These are phyloP conservation scores for Planiliza haematocheilus DNA, from an alignment of 2,113 vertebrate species.

Conservation along the genomic window DNA sequence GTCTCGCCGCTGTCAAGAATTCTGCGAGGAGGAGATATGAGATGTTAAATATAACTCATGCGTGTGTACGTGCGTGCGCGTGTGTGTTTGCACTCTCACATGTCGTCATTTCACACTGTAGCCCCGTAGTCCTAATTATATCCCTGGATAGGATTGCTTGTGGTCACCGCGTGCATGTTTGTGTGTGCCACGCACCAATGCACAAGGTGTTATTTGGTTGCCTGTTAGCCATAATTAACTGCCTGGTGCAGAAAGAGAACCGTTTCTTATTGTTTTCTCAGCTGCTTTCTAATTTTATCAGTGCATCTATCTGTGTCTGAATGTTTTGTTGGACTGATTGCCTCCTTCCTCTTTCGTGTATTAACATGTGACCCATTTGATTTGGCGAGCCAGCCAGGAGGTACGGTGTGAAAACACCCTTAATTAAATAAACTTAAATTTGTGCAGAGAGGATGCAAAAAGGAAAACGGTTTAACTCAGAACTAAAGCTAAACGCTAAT, in stretches of 20 bases:
- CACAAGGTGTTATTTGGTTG: constrained; percentile 31
- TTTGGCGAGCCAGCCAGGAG: no score
- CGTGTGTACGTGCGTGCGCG: constrained; percentile 23
- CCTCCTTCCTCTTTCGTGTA: constrained; percentile 5
- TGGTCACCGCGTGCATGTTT: constrained; percentile 28
- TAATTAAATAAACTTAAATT: no score
- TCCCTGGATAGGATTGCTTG: constrained; percentile 44
- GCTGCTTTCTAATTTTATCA: constrained; percentile 29
- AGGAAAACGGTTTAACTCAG: no score
- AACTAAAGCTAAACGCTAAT: no score
- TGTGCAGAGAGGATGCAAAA: no score
- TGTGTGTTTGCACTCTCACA: constrained; percentile 45
- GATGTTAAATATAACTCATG: constrained; percentile 68
- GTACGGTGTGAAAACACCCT: no score
- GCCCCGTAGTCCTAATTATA: constrained; percentile 67
- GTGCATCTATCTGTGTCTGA: constrained; percentile 16
- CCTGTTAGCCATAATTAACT: constrained; percentile 47
- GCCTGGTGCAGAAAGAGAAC: constrained; percentile 29
- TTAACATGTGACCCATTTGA: constrained; percentile 4
- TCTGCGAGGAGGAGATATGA: constrained; percentile 63
- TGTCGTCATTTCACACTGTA: constrained; percentile 61
- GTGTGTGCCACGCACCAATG: constrained; percentile 4
- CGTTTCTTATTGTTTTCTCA: constrained; percentile 15
- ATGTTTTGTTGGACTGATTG: constrained; percentile 1
- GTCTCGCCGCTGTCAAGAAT: constrained; percentile 66